These are phyloP conservation scores for Dendrocopos noguchii DNA, from an alignment of 2,113 vertebrate species.

Conservation along the genomic window DNA sequence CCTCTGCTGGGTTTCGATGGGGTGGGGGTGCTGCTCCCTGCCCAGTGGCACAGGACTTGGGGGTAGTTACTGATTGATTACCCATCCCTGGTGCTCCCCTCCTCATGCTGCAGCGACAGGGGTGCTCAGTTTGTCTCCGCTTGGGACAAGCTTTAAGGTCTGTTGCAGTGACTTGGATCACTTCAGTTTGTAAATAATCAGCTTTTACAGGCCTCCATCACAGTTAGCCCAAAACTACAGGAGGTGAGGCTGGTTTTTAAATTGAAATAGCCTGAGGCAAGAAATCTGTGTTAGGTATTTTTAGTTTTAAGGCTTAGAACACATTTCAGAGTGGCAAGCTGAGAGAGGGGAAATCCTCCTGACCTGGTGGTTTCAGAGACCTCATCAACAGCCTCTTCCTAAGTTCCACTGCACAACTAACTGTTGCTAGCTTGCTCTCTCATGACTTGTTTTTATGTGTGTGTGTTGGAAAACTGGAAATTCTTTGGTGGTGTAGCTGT, in stretches of 20 bases:
- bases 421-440: rapidly evolving
- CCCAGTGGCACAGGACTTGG: neutral
- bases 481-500: neutral
- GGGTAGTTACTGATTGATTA: neutral
- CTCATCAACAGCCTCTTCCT: rapidly evolving
- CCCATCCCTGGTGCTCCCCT: neutral
- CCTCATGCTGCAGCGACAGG: rapidly evolving
- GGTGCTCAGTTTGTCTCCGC: neutral
- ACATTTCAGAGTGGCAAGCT: neutral
- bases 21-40: neutral
- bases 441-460: neutral
- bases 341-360: neutral
- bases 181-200: neutral
- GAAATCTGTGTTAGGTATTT: rapidly evolving
- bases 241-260: neutral
- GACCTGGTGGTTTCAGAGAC: neutral
- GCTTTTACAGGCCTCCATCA: neutral
- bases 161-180: neutral
- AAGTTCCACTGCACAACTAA: neutral
- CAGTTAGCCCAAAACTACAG: neutral
- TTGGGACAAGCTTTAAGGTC: neutral
- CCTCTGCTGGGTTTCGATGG: neutral
- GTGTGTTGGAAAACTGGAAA: neutral
- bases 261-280: neutral
- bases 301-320: neutral